Evolutionary conservation across 2,888 invertebrate genomes (phyloP).

Genomic region (Caenorhabditis sp.): DNA sequence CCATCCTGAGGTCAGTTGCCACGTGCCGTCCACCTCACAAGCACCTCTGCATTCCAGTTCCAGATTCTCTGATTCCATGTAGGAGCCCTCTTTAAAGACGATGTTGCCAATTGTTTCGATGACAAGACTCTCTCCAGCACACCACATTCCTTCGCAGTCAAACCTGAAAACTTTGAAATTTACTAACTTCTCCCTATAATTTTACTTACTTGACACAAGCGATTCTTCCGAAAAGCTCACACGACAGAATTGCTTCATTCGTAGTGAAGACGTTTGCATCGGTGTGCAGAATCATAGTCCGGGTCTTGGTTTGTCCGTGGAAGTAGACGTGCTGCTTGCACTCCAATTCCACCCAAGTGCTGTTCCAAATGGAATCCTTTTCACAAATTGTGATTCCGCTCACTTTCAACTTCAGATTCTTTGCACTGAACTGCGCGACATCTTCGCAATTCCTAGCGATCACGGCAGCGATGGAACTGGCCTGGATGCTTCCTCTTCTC

Average conservation of each 20-base stretch:
- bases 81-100: slow-evolving; percentile 56
- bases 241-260: slow-evolving; percentile 49
- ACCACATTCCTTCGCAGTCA: slow-evolving; percentile 66
- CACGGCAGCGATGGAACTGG: slow-evolving; percentile 26
- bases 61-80: slow-evolving; percentile 64
- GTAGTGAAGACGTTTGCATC: slow-evolving; percentile 31
- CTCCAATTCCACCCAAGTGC: slow-evolving; percentile 65
- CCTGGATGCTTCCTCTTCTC: slow-evolving; percentile 55
- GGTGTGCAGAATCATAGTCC: slow-evolving; percentile 47
- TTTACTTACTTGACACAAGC: slow-evolving; percentile 50
- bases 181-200: too few species aligned
- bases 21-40: slow-evolving; percentile 59
- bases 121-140: slow-evolving; percentile 58
- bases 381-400: slow-evolving; percentile 52
- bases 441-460: slow-evolving; percentile 64
- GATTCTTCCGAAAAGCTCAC: slow-evolving; percentile 56
- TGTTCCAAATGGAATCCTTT: slow-evolving; percentile 66
- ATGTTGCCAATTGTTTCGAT: slow-evolving; percentile 43
- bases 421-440: slow-evolving; percentile 63
- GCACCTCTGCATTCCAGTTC: slow-evolving; percentile 48
- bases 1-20: slow-evolving; percentile 62
- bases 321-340: slow-evolving; percentile 50
- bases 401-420: slow-evolving; percentile 60
- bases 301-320: slow-evolving; percentile 57
- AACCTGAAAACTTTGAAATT: slow-evolving; percentile 47